A percentile compares a stretch with the other conserved stretches of the same genome.
Evolutionary conservation across 2,113 vertebrate species (phyloP).

Genomic region (Istiophorus platypterus): DNA sequence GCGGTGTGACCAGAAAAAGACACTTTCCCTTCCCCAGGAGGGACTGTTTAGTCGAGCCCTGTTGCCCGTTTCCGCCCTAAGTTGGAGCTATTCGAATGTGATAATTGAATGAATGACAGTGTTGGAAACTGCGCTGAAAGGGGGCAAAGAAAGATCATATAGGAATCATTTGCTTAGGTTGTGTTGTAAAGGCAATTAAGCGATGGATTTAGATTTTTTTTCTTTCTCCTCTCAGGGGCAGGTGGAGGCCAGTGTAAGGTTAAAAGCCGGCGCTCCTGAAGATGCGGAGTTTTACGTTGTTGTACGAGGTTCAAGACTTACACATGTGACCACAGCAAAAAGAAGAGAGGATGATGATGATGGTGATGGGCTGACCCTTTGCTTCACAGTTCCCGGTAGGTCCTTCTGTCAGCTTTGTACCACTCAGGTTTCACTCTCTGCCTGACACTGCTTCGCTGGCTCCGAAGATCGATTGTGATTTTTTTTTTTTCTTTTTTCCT

Average conservation of each 20-base stretch:
- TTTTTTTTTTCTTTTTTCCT: too few species aligned
- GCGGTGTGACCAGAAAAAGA: not conserved
- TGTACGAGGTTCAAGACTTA: slow-evolving; percentile 86
- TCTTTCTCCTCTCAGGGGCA: slow-evolving; percentile 83
- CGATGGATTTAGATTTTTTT: not conserved
- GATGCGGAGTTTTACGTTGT: slow-evolving; percentile 88
- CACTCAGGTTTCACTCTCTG: not conserved
- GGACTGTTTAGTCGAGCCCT: not conserved
- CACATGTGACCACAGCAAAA: slow-evolving; percentile 85
- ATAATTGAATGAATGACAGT: not conserved
- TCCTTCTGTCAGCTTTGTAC: not conserved
- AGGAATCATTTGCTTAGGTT: not conserved
- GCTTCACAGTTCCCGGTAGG: slow-evolving; percentile 87
- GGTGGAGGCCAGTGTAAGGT: slow-evolving; percentile 77
- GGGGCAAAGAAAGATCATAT: not conserved
- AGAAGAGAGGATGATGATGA: too few species aligned
- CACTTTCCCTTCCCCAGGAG: not conserved
- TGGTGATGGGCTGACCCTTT: slow-evolving; percentile 76
- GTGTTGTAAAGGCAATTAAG: not conserved
- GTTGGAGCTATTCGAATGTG: not conserved
- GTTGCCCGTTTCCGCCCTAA: too few species aligned
- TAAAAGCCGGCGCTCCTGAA: slow-evolving; percentile 79
- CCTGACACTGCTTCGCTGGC: not conserved
- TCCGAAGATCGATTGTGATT: not conserved
- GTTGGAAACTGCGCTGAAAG: not conserved